These are phyloP conservation scores for Bos indicus DNA, from an alignment of 2,113 vertebrate species.

Conservation along the genomic window DNA sequence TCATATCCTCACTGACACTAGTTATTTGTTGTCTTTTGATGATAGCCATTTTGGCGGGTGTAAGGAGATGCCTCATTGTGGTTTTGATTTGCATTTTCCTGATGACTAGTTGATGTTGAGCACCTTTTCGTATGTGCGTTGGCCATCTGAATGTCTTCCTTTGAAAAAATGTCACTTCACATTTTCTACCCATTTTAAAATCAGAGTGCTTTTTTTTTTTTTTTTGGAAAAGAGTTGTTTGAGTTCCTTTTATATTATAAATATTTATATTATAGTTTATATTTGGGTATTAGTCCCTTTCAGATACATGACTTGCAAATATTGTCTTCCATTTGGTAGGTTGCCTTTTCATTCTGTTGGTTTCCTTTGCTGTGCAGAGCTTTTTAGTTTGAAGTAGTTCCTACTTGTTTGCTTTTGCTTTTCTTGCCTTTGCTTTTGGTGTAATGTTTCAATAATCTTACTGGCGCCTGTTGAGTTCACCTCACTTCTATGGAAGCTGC, in stretches of 20 bases:
- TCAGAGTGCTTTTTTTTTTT: not conserved
- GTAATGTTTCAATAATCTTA: not conserved
- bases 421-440: not conserved
- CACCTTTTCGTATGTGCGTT: not conserved
- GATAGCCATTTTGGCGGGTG: too few species aligned
- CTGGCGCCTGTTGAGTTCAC: not conserved
- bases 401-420: too few species aligned
- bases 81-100: not conserved
- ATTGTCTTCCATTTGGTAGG: too few species aligned
- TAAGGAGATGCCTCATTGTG: not conserved
- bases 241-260: not conserved
- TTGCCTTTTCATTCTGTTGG: too few species aligned
- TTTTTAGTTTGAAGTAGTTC: too few species aligned
- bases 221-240: not conserved
- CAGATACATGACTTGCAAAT: too few species aligned
- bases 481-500: not conserved
- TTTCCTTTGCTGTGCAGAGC: too few species aligned
- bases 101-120: not conserved
- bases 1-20: too few species aligned
- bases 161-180: not conserved
- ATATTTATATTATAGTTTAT: not conserved
- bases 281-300: too few species aligned
- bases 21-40: too few species aligned
- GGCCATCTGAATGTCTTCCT: not conserved
- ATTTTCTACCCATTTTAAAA: not conserved